Conservation (phyloP, 1,140 invertebrate species). For the Globodera ellingtonae region DNA sequence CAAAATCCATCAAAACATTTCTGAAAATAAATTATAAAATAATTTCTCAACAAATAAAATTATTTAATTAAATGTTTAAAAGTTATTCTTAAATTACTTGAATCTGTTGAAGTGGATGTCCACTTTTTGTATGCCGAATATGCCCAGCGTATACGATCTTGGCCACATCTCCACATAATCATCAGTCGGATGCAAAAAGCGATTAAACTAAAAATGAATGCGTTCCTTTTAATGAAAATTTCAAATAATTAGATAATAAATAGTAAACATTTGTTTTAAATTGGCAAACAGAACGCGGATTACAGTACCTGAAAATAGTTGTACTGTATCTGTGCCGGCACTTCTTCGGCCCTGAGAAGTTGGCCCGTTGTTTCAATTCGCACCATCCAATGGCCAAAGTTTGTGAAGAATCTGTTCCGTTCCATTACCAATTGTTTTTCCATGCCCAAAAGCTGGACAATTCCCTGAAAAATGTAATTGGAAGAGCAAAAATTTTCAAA, state of each 20-base stretch:
- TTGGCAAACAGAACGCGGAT: not conserved
- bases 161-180: conserved; percentile 67
- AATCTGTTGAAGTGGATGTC: conserved; percentile 87
- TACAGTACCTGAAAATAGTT: conserved; percentile 56
- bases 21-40: conserved; percentile 3
- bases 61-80: not conserved
- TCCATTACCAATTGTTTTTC: conserved; percentile 85
- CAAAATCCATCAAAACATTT: conserved; percentile 76
- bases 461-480: conserved; percentile 69
- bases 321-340: conserved; percentile 62
- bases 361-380: conserved; percentile 55
- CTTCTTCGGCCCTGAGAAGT: conserved; percentile 34
- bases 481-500: not conserved
- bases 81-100: conserved; percentile 71
- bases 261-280: no score
- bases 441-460: conserved; percentile 88
- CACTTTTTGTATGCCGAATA: conserved; percentile 91
- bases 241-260: no score
- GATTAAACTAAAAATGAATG: conserved; percentile 49
- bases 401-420: conserved; percentile 78
- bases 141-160: conserved; percentile 82
- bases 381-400: conserved; percentile 69
- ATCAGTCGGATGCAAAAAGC: conserved; percentile 53
- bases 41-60: not conserved
- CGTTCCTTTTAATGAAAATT: no score